Evolutionary conservation across 2,797 vertebrate genomes (phyloP), one percentile per base, ranked within the genome.

Genomic region (Molossus alvarezi): DNA sequence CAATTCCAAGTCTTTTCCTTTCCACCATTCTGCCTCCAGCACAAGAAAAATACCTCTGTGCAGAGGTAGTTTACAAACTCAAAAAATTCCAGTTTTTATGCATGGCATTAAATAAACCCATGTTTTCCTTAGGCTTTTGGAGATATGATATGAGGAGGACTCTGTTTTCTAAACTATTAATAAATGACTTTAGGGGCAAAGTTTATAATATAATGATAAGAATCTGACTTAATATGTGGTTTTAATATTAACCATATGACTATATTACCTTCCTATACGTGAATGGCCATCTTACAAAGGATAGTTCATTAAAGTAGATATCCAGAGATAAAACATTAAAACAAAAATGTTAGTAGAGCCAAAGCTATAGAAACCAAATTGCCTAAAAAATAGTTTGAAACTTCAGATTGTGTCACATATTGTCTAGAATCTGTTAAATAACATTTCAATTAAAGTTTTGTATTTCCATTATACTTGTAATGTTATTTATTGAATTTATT

Each of bases 201-300:
- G 21, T 67, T 91, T 85, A 53, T 90, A 79, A 80, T 80, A 64
- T 10, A 41, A 92, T 69, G 29, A 72, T 83, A 90, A 57, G 18
- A 75, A 73, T 87, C 23, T 87, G 45, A 33, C 75, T 93, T 88
- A 65, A n/a, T 51, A 37, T 62, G 2, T 69, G 8, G 8, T 76
- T 90, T 90, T 80, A 82, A 58, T 85, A 55, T 62, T 51, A 45
- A 18, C 9, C 7, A 14, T 53, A 83, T 77, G 53, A 25, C 23
- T 33, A 4, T 90, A 9, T 87, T 60, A 29, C 45, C n/a, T 91
- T 17, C 18, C 15, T n/a, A 11, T 64, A 57, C 9, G 9, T 62
- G 27, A 62, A 27, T 82, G 71, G 2, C 3, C 94, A 37, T 69
- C 20, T 84, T 85, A 57, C 33, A 95, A 62, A 84, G 3, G 2